phyloP scores from a whole-genome alignment of 2,113 vertebrate genomes.

The Phyllostomus discolor region DNA sequence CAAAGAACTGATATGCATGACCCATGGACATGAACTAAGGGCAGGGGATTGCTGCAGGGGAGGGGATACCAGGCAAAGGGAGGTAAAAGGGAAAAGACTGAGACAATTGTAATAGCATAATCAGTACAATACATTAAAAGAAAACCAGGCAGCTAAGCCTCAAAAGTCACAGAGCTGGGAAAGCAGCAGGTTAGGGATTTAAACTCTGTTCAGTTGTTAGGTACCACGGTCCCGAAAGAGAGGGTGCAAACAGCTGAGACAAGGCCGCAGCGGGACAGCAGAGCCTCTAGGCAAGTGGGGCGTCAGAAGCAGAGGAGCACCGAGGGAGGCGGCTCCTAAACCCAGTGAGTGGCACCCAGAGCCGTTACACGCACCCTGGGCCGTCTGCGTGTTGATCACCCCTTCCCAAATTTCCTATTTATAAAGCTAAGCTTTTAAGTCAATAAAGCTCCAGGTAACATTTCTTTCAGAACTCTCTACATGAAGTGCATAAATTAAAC shows the following conservation, averaged over 20 bases:
- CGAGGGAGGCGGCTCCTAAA: neutral
- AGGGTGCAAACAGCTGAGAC: neutral
- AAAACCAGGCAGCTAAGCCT: too few relatives aligned
- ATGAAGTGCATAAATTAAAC: neutral
- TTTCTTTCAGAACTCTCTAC: conserved; percentile 2
- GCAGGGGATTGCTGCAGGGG: too few relatives aligned
- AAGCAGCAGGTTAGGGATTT: neutral
- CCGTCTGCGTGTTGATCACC: neutral
- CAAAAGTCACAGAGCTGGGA: neutral
- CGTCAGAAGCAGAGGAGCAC: neutral
- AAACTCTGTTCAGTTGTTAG: neutral
- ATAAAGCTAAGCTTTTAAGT: neutral
- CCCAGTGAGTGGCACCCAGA: neutral
- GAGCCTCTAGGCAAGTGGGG: neutral
- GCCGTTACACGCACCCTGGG: neutral
- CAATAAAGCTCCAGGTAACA: neutral
- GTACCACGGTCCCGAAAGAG: neutral
- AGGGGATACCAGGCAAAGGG: too few relatives aligned
- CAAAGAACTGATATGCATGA: too few relatives aligned
- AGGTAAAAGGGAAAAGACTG: too few relatives aligned
- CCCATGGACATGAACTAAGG: too few relatives aligned
- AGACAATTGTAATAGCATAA: too few relatives aligned
- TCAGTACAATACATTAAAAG: too few relatives aligned
- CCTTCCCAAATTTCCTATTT: neutral
- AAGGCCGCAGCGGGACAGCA: neutral